Evolutionary conservation across 2,797 vertebrate genomes (phyloP).

Genomic region (Channallabes apus): DNA sequence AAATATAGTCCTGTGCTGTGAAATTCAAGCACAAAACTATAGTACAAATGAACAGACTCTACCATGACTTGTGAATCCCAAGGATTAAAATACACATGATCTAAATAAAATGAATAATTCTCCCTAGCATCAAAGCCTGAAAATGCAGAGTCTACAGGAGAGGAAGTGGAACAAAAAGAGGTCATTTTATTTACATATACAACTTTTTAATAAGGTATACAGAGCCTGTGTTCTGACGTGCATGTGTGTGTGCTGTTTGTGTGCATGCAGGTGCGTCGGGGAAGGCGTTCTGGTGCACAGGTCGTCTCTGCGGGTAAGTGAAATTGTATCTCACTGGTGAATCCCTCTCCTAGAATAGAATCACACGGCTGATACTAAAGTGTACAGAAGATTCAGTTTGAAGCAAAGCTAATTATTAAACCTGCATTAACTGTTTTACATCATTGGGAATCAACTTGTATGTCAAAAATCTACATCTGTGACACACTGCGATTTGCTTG

Average conservation of each 20-base stretch:
- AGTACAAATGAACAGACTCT: too few species aligned
- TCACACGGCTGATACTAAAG: background rate
- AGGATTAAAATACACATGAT: background rate
- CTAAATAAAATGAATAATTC: background rate
- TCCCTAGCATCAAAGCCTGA: slow-evolving; percentile 20
- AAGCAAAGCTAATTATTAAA: background rate
- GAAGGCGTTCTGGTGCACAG: slow-evolving; percentile 56
- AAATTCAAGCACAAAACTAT: background rate
- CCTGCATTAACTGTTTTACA: background rate
- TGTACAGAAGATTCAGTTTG: background rate
- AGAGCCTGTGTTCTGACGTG: background rate
- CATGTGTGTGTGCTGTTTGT: background rate
- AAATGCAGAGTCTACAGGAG: slow-evolving; percentile 46
- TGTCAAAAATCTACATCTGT: background rate
- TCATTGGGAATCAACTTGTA: too few species aligned
- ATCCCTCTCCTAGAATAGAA: background rate
- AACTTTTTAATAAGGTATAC: background rate
- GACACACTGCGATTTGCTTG: slow-evolving; percentile 5
- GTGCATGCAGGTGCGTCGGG: slow-evolving; percentile 34
- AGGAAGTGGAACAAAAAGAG: slow-evolving; percentile 53
- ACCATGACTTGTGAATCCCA: background rate
- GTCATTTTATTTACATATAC: slow-evolving; percentile 6
- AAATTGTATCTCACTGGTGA: too few species aligned
- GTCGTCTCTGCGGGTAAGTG: slow-evolving; percentile 53
- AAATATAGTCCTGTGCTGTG: background rate